Evolutionary conservation across 2,113 vertebrate genomes (phyloP).

Genomic region (Carettochelys insculpta): DNA sequence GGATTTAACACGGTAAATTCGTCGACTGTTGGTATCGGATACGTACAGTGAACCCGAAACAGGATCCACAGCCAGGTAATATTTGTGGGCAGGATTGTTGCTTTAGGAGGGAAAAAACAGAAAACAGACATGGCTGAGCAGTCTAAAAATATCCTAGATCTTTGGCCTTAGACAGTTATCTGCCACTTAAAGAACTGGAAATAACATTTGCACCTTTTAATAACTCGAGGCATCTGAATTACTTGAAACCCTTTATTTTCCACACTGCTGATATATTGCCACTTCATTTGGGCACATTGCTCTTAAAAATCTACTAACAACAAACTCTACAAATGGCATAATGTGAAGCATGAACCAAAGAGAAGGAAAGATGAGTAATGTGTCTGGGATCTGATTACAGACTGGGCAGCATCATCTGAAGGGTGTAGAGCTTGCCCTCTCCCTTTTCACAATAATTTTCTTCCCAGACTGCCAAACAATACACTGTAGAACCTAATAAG

Average conservation of each 20-base stretch:
- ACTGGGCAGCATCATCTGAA: not conserved
- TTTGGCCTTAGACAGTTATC: slow-evolving; percentile 32
- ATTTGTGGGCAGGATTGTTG: slow-evolving; percentile 98
- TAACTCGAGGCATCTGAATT: slow-evolving; percentile 18
- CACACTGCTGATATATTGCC: not conserved
- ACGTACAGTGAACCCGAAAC: slow-evolving; percentile 93
- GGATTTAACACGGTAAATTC: slow-evolving; percentile 91
- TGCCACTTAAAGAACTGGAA: slow-evolving; percentile 77
- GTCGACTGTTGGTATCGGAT: slow-evolving; percentile 95
- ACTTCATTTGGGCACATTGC: not conserved
- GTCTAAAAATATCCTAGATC: slow-evolving; percentile 43
- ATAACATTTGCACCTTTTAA: slow-evolving; percentile 40
- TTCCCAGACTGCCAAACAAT: slow-evolving; percentile 13
- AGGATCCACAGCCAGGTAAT: slow-evolving; percentile 97
- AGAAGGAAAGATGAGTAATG: not conserved
- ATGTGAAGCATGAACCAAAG: not conserved
- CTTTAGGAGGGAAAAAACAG: slow-evolving; percentile 78
- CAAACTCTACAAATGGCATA: not conserved
- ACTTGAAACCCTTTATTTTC: not conserved
- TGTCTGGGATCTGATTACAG: not conserved
- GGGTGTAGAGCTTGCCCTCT: not conserved
- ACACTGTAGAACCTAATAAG: slow-evolving; percentile 23
- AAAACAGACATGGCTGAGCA: slow-evolving; percentile 61
- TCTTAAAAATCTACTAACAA: not conserved
- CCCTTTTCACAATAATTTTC: not conserved